Base-by-base conservation (phyloP, 2,797 vertebrate genomes). In the Moxostoma hubbsi region DNA sequence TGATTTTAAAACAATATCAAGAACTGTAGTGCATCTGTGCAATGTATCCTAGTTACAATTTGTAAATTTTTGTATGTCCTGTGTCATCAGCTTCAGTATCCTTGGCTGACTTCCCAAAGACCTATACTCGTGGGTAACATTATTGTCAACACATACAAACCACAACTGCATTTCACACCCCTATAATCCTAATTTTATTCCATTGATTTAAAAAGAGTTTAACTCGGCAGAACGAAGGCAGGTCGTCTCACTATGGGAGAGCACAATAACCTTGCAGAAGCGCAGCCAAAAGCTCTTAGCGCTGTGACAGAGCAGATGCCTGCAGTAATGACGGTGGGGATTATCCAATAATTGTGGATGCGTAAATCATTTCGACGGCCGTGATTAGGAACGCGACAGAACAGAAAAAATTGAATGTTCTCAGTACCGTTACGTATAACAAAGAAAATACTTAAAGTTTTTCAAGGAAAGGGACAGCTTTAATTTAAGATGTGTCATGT, bases 281-380 rank as follows among this genome's bases (percentile, higher is more conserved):
- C 82, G 72, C 84, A 89, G 87, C 91, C 91, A 91, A 90, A 92
- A 92, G 87, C 90, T 89, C 86, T 93, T 87, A 90, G 90, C 88
- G 82, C 86, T 92, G 83, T 90, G 87, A 90, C 87, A 87, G 91
- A 94, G 91, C 92, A 93, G 93, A 94, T 93, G 93, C 93, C 93
- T 92, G 92, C 90, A 93, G 90, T 94, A 93, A 94, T 93, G 93
- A 92, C 90, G 88, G 92, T 90, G 89, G 91, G 93, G 92, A 94
- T 94, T 93, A 93, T 90, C 93, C 92, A 92, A 92, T 93, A 91
- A 93, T 91, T 92, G 92, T 90, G 83, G 88, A 87, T 82, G 87
- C 73, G 86, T 93, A 93, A 93, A 93, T 94, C 92, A 92, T 91
- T 89, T 87, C 71, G 72, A 83, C 81, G 63, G 71, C 63, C 51